A percentile compares a stretch with the other conserved stretches of the same genome.
These are phyloP conservation scores for Polypterus bichir DNA, from an alignment of 2,113 vertebrate species.

Conservation along the genomic window DNA sequence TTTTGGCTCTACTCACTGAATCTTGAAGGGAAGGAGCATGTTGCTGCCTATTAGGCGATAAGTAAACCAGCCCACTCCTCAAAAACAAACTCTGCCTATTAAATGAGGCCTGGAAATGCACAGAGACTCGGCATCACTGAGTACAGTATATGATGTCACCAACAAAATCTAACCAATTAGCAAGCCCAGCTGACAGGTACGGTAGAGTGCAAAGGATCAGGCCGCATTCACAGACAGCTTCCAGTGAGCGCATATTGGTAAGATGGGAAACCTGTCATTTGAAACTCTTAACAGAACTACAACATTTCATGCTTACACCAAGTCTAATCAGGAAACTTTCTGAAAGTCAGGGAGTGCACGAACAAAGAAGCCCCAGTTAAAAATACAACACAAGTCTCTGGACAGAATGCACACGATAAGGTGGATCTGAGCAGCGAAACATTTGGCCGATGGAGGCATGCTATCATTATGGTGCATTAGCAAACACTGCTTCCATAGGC, in stretches of 20 bases:
- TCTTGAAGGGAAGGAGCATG: too few species aligned
- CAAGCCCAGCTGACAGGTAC: neutral
- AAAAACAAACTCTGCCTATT: too few species aligned
- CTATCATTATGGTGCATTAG: too few species aligned
- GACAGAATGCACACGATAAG: neutral
- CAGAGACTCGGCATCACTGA: too few species aligned
- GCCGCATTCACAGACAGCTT: neutral
- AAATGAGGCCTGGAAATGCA: too few species aligned
- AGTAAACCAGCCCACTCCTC: too few species aligned
- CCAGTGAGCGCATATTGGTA: neutral
- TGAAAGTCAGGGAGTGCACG: neutral
- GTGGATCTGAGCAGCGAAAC: too few species aligned
- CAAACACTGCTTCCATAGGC: too few species aligned
- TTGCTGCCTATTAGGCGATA: too few species aligned
- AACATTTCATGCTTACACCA: neutral
- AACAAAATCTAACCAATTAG: neutral
- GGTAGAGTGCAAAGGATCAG: neutral
- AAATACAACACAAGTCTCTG: neutral
- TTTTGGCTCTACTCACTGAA: too few species aligned
- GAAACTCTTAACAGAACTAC: neutral
- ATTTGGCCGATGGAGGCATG: too few species aligned
- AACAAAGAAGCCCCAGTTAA: neutral
- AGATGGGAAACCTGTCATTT: neutral
- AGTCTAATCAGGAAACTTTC: neutral
- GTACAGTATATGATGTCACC: too few species aligned